Conservation (phyloP, 1,140 invertebrate species). For the Hormaphis cornu region DNA sequence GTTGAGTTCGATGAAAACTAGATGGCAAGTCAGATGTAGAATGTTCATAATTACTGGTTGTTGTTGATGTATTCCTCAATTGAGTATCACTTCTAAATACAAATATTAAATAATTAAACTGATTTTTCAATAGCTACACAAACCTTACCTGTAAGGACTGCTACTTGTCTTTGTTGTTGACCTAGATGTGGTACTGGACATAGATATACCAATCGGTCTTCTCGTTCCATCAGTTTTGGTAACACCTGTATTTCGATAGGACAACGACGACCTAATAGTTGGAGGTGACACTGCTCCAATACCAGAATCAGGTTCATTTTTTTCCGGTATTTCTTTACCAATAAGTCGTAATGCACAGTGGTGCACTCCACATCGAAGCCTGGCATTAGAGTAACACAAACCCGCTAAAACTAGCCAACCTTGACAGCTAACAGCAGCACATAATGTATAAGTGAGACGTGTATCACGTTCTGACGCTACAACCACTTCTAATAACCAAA, state of each 20-base stretch:
- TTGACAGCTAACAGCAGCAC: slow-evolving; percentile 58
- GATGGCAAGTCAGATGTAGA: slow-evolving; percentile 62
- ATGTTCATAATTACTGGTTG: slow-evolving; percentile 59
- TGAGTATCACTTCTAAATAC: slow-evolving; percentile 60
- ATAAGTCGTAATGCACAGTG: slow-evolving; percentile 58
- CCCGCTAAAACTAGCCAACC: slow-evolving; percentile 68
- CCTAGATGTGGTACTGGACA: slow-evolving; percentile 83
- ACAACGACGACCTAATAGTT: slow-evolving; percentile 57
- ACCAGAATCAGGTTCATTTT: slow-evolving; percentile 27
- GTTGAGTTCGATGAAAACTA: slow-evolving; percentile 44
- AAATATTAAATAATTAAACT: neutral
- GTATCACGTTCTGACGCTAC: slow-evolving; percentile 67
- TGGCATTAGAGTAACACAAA: slow-evolving; percentile 71
- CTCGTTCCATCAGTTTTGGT: slow-evolving; percentile 46
- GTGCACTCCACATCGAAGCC: slow-evolving; percentile 61
- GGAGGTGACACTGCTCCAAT: slow-evolving; percentile 26
- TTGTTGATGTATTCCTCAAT: slow-evolving; percentile 67
- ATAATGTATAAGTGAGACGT: slow-evolving; percentile 61
- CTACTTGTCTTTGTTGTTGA: slow-evolving; percentile 90
- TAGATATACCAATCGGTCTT: slow-evolving; percentile 87
- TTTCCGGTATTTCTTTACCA: slow-evolving; percentile 61
- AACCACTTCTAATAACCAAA: slow-evolving; percentile 72
- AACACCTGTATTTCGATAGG: slow-evolving; percentile 58
- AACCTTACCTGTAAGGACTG: slow-evolving; percentile 65
- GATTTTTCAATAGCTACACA: slow-evolving; percentile 28